Percentiles rank a stretch among this genome's conserved stretches.
Evolutionary conservation across 2,797 vertebrate species (phyloP).

Genomic region (Microctenopoma steveboyesi): DNA sequence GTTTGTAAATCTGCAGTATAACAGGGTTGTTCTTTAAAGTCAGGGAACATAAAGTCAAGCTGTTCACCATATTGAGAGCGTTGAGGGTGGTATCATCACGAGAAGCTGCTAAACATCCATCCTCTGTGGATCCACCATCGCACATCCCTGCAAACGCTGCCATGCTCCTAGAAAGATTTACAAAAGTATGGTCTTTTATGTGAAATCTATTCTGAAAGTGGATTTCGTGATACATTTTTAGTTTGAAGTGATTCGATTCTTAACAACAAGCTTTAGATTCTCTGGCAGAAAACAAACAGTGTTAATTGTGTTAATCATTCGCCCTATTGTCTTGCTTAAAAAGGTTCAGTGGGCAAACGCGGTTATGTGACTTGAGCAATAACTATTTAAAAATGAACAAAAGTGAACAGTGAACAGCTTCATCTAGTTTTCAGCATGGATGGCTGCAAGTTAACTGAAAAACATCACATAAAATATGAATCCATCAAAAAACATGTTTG

Average conservation of each 20-base stretch:
- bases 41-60: background rate
- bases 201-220: background rate
- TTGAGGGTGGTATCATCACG: conserved; percentile 98
- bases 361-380: no score
- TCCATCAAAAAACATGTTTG: background rate
- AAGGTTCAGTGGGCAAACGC: no score
- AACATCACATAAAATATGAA: background rate
- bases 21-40: background rate
- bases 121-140: conserved; percentile 97
- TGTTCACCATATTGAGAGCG: conserved; percentile 93
- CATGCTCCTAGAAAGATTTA: conserved; percentile 91
- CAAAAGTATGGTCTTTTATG: conserved; percentile 14
- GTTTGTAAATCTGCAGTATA: background rate
- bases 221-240: background rate
- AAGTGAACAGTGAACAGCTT: background rate
- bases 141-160: conserved; percentile 99
- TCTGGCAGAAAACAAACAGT: background rate
- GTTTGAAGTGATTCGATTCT: background rate
- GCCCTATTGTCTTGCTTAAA: background rate
- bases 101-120: conserved; percentile 96
- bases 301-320: background rate
- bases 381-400: no score
- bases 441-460: background rate
- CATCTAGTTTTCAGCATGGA: conserved; percentile 6
- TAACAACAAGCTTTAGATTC: background rate